Base-by-base conservation (phyloP, 2,888 invertebrate species). In the Dasypogon diadema region DNA sequence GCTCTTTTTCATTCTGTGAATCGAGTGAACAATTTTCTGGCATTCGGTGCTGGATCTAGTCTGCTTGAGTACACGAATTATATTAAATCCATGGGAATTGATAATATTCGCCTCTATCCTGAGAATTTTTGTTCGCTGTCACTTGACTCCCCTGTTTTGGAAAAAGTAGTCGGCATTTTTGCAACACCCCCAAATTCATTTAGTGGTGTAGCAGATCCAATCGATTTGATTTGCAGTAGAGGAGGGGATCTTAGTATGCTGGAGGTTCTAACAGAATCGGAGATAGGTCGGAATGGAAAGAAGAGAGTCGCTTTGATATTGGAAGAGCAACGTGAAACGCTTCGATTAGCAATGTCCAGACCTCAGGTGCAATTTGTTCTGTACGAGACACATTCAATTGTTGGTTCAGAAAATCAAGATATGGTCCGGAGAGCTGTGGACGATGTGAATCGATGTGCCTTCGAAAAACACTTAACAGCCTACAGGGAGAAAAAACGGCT, bases 111-210 rank as follows among this genome's bases (percentile, higher is more conserved):
- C 2, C 81, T 89, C 42, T 87, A 86, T 80, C 85, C 87, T 0
- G 88, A 89, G 79, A 84, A 87, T 54, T 85, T 89, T 63, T 87
- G 87, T n/a, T 87, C 88, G 42, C 81, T 88, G 48, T 85, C 88
- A 8, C 83, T 87, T 68, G 88, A 88, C 78, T 87, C 88, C 1
- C 83, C 85, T 48, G 88, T 88, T 46, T 86, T 91, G 79, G 89
- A 90, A 76, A 88, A 89, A 55, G 90, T 90, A 0, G 90, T 91
- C 0, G 89, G 90, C 0, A 88, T 92, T 1, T 87, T 91, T 79
- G 94, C 93, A 0, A 92, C 92, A 0, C 94, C 95, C 0, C 93
- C 93, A 0, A 94, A 93, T 82, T 93, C 93, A 0, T 94, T 93
- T 82, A 93, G 93, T 0, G 93, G 93, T 0, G 91, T 94, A 22